Evolutionary conservation across 2,797 vertebrate genomes (phyloP), one percentile per base, ranked within the genome.

Genomic region (Mallotus villosus): DNA sequence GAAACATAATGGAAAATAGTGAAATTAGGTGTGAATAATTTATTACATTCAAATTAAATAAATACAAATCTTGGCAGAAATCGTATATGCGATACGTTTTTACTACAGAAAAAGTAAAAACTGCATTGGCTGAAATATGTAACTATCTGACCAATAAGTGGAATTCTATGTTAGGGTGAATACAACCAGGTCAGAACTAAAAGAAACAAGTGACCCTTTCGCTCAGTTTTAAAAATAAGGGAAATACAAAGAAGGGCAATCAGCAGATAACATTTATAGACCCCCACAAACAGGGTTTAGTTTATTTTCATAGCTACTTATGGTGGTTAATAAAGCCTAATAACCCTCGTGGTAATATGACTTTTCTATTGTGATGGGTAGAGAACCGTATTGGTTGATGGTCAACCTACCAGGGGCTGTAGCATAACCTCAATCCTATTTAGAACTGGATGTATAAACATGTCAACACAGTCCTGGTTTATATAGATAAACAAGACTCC

Each of bases 381-480:
- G 4, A 37, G 63, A 7, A 24, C 3, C n/a, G 22, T 27, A 51
- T 49, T 55, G 64, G 63, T 57, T 75, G 55, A 14, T 37, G 34
- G 8, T 37, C 34, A 7, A 37, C 34, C 34, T 37, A 9, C 7
- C 34, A 12, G 63, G 16, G 66, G 4, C 34, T 14, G 60, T 63
- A 74, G 66, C 72, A 76, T 70, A 60, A 61, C 59, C 17, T 46
- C 60, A 60, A 5, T 70, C 34, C 9, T 1, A 37, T 37, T 37
- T 37, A 37, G 9, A 37, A 37, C 34, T 1, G 34, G 8, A 37
- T 37, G 34, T 79, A 71, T 79, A 67, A 81, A 81, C 76, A 81
- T 82, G 69, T 81, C 79, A 76, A 86, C 81, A 79, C 74, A 72
- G 71, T 74, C 76, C 78, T 84, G 83, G 63, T 81, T 37, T 68